Conservation (phyloP, 2,113 vertebrate genomes). For the Ellobius talpinus region DNA sequence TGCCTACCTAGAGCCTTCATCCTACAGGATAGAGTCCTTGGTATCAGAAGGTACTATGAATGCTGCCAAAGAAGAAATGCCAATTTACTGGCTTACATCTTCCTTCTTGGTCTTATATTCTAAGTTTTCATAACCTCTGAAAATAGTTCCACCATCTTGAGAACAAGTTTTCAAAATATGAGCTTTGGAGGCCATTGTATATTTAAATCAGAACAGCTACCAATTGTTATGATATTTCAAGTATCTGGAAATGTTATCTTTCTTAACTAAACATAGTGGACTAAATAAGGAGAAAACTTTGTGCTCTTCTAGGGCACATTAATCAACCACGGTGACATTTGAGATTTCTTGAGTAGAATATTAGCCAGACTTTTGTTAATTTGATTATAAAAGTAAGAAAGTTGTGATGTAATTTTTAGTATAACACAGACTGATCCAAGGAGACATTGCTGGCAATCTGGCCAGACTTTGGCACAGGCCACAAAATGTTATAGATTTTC, state of each 20-base stretch:
- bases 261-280: background rate
- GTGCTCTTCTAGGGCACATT: background rate
- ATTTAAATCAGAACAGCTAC: background rate
- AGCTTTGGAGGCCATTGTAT: background rate
- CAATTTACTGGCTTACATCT: background rate
- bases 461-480: background rate
- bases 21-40: background rate
- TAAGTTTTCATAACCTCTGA: background rate
- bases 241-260: background rate
- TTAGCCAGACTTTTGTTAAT: conserved; percentile 22
- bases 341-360: conserved; percentile 27
- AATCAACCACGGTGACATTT: conserved; percentile 15
- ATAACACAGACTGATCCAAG: background rate
- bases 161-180: background rate
- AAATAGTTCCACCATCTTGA: background rate
- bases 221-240: background rate
- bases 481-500: conserved; percentile 55
- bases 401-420: background rate
- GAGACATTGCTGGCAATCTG: background rate
- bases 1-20: background rate
- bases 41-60: too few relatives aligned
- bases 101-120: background rate
- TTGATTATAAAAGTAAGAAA: conserved; percentile 2
- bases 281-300: background rate
- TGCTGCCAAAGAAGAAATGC: background rate